Percentiles rank a stretch among this genome's conserved stretches.
Evolutionary conservation across 2,888 invertebrate genomes (phyloP).

Genomic region (Tholera decimalis): DNA sequence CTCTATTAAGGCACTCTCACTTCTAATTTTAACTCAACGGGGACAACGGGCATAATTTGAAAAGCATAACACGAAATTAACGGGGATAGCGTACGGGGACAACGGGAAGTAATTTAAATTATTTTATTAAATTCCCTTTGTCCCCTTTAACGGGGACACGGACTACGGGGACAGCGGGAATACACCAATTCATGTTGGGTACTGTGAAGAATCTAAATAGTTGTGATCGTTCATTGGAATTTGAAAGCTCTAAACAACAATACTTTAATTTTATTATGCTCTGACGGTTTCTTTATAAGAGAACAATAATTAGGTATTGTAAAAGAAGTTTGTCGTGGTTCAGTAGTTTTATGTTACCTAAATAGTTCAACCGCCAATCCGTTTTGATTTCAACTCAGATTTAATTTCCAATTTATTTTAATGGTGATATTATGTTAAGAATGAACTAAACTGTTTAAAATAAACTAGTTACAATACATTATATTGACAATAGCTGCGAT

Average conservation of each 20-base stretch:
- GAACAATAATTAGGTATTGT: conserved; percentile 4
- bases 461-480: conserved; percentile 8
- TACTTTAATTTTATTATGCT: background rate
- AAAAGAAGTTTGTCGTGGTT: conserved; percentile 26
- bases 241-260: background rate
- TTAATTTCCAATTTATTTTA: conserved; percentile 22
- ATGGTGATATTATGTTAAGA: conserved; percentile 15
- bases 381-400: conserved; percentile 16
- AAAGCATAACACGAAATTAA: too few relatives aligned
- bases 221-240: too few relatives aligned
- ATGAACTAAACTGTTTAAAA: conserved; percentile 7
- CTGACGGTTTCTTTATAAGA: background rate
- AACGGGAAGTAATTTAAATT: too few relatives aligned
- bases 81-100: too few relatives aligned
- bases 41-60: too few relatives aligned
- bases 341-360: conserved; percentile 13
- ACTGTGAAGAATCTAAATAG: too few relatives aligned
- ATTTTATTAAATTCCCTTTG: too few relatives aligned
- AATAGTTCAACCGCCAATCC: conserved; percentile 20
- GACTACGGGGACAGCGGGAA: too few relatives aligned
- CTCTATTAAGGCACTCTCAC: too few relatives aligned
- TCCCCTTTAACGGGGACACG: too few relatives aligned
- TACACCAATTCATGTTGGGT: too few relatives aligned
- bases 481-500: conserved; percentile 9
- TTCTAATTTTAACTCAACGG: too few relatives aligned